Conservation (phyloP, 2,113 vertebrate genomes). For the Deroptyus accipitrinus region DNA sequence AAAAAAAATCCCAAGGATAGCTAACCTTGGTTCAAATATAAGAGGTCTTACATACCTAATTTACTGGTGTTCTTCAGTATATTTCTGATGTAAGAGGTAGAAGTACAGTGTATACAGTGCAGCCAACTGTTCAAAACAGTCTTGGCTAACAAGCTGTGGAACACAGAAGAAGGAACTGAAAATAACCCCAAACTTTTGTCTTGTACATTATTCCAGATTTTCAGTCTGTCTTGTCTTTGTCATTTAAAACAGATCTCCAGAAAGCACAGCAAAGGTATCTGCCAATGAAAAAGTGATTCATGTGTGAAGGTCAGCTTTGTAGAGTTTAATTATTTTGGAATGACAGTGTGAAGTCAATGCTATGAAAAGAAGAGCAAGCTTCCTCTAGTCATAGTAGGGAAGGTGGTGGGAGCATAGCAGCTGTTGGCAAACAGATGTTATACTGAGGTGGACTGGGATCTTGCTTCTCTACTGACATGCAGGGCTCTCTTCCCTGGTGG, state of each 20-base stretch:
- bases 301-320: conserved; percentile 3
- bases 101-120: background rate
- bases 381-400: background rate
- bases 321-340: background rate
- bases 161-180: background rate
- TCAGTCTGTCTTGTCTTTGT: background rate
- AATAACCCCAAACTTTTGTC: background rate
- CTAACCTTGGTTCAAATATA: background rate
- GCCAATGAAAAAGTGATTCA: background rate
- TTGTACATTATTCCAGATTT: background rate
- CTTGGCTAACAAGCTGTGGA: background rate
- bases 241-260: background rate
- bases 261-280: background rate
- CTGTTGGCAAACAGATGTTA: background rate
- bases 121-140: background rate
- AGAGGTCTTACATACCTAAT: background rate
- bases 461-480: background rate
- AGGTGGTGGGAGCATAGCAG: fast-evolving
- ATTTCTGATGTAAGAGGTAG: background rate
- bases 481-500: fast-evolving
- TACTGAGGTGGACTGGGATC: background rate
- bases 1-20: background rate
- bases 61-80: background rate
- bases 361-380: background rate
- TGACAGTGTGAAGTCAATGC: background rate